Base-by-base conservation (phyloP, 2,888 invertebrate genomes). In the Monoplex corrugatus region DNA sequence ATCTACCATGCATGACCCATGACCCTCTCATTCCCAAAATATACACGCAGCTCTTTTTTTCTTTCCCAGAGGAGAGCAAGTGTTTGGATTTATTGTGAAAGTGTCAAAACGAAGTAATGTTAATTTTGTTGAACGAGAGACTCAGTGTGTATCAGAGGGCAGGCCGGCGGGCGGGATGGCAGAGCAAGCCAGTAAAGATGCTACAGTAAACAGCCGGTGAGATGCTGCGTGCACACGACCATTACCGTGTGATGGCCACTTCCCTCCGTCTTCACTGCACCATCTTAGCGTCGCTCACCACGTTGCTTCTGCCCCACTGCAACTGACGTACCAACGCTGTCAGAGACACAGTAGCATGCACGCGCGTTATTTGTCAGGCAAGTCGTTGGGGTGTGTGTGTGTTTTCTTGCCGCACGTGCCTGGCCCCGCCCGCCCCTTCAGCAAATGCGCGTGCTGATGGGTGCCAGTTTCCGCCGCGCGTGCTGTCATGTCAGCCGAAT, bases 391-490 rank as follows among this genome's bases (percentile, higher is more conserved):
- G 88, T 63, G 82, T 83, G 40, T 38, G 86, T 82, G 57, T 88
- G 57, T 87, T 78, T 78, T 40, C 43, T 57, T 38, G 38, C 85
- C 43, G 63, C 68, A 68, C 72, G 75, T 75, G 75, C 87, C 68
- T 44, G 44, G 87, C 87, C 75, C 75, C 75, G 63, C 86, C 86
- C 68, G 68, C 68, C 83, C 86, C 68, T 40, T 86, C 68, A 40
- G 40, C 68, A 86, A 82, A 83, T 38, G 88, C 83, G 88, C 88
- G 88, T 88, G 88, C 88, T 83, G 88, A 83, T 88, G 83, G 88
- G 82, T 57, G 88, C 83, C 88, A 88, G 57, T 88, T 88, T 57
- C 88, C 83, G 88, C 88, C 88, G 50, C 43, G 38, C 80, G 68
- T 88, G 83, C 83, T 40, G 88, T 43, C 84, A 84, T 84, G 84